phyloP scores from a whole-genome alignment of 2,888 invertebrate species.

The Alloplasta piceator region DNA sequence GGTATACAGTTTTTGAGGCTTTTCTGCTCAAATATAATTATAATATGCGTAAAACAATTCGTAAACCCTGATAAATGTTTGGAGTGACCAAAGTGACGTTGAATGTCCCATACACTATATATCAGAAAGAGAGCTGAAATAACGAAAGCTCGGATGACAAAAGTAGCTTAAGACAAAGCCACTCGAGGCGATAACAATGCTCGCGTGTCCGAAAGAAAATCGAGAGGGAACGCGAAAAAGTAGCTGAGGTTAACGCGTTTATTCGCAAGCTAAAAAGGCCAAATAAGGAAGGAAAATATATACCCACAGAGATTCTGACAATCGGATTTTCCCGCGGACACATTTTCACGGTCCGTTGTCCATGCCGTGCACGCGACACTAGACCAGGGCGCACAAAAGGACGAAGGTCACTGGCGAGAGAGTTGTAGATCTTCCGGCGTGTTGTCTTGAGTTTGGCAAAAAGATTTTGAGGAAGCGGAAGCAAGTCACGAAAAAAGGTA shows the following conservation, averaged over 20 bases:
- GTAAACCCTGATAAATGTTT: no score
- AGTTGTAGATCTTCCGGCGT: neutral
- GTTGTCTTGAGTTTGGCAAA: neutral
- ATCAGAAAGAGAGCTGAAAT: conserved; percentile 13
- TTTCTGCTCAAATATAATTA: no score
- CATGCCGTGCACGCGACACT: neutral
- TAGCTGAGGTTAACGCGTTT: conserved; percentile 30
- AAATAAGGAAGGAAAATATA: no score
- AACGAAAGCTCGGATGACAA: conserved; percentile 27
- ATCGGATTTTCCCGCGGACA: conserved; percentile 21
- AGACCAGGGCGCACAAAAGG: neutral
- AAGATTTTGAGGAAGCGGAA: neutral
- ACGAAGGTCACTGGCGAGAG: conserved; percentile 9
- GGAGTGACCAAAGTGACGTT: no score
- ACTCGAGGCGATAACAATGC: conserved; percentile 43
- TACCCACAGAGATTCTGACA: neutral
- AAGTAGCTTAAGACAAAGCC: conserved; percentile 38
- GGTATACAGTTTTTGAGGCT: no score
- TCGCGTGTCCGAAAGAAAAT: neutral
- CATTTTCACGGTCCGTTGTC: neutral
- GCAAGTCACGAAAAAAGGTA: neutral
- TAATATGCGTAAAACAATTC: no score
- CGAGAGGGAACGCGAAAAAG: conserved; percentile 21
- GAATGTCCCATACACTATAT: neutral
- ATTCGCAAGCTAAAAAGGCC: conserved; percentile 10